These are phyloP conservation scores for Gallinago media DNA, from an alignment of 2,113 vertebrate species.

Conservation along the genomic window DNA sequence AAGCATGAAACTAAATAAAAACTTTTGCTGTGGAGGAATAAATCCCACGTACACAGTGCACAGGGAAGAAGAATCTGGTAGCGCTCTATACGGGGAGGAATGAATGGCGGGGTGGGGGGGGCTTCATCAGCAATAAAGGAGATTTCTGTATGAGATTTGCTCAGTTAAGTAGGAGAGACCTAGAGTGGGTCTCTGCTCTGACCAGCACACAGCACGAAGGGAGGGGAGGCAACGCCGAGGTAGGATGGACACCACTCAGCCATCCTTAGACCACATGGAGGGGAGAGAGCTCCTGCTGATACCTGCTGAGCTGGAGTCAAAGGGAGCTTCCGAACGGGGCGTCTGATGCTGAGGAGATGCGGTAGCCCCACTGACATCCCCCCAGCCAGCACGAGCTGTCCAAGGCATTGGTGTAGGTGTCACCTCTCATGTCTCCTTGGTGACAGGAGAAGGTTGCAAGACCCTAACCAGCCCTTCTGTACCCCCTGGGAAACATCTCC, in stretches of 20 bases:
- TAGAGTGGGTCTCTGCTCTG: neutral
- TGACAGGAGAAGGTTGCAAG: neutral
- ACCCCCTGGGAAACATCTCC: neutral
- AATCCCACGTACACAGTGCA: rapidly evolving
- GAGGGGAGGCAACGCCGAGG: neutral
- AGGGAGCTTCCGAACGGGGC: neutral
- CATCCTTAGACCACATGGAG: neutral
- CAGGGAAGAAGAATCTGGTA: neutral
- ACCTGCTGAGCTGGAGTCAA: neutral
- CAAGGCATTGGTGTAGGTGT: neutral
- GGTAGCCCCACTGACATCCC: neutral
- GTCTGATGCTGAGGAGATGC: neutral
- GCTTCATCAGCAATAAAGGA: neutral
- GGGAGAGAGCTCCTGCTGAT: neutral
- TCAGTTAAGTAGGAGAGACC: too few species aligned
- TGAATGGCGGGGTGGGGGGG: too few species aligned
- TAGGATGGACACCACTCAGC: rapidly evolving
- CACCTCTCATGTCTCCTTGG: neutral
- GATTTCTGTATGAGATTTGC: neutral
- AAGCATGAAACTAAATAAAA: neutral
- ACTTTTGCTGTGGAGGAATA: neutral
- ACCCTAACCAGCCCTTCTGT: neutral
- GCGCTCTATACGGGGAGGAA: rapidly evolving
- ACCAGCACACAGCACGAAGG: rapidly evolving
- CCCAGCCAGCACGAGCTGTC: rapidly evolving